These are phyloP conservation scores for Danio choprae DNA, from an alignment of 2,797 vertebrate species.

Conservation along the genomic window DNA sequence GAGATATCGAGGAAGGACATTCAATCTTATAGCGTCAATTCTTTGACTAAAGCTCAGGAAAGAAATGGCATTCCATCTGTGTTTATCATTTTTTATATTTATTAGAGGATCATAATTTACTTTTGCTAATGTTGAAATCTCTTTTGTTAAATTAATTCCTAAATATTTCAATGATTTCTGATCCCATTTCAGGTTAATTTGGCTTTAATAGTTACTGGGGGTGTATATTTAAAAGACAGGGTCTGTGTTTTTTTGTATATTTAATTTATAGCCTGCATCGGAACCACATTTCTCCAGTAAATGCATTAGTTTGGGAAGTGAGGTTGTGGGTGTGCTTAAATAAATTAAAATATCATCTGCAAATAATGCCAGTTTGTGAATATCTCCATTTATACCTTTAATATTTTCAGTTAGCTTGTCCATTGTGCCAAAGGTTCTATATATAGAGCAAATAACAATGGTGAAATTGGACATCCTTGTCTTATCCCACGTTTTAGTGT, in stretches of 20 bases:
- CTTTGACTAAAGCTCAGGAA: no score
- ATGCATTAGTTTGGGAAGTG: constrained; percentile 1
- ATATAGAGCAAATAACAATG: constrained; percentile 46
- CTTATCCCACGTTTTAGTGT: no score
- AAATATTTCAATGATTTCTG: no score
- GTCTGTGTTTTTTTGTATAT: constrained; percentile 36
- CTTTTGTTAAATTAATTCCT: no score
- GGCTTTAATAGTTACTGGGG: not conserved
- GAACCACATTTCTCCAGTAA: not conserved
- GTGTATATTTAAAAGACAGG: constrained; percentile 15
- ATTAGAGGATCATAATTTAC: no score
- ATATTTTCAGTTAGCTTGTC: no score
- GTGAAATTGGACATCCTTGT: constrained; percentile 7
- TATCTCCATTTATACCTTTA: not conserved
- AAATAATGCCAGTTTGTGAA: constrained; percentile 8
- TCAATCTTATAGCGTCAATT: no score
- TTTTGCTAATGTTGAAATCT: no score
- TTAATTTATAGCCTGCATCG: constrained; percentile 23
- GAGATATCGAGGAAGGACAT: no score
- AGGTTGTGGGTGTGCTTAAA: not conserved
- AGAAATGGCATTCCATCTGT: no score
- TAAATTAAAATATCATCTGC: constrained; percentile 7
- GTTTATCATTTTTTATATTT: no score
- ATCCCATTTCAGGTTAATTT: constrained; percentile 20
- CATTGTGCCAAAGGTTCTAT: constrained; percentile 40